phyloP scores from a whole-genome alignment of 2,888 invertebrate species.

The Rhimphoctona megacephalus region DNA sequence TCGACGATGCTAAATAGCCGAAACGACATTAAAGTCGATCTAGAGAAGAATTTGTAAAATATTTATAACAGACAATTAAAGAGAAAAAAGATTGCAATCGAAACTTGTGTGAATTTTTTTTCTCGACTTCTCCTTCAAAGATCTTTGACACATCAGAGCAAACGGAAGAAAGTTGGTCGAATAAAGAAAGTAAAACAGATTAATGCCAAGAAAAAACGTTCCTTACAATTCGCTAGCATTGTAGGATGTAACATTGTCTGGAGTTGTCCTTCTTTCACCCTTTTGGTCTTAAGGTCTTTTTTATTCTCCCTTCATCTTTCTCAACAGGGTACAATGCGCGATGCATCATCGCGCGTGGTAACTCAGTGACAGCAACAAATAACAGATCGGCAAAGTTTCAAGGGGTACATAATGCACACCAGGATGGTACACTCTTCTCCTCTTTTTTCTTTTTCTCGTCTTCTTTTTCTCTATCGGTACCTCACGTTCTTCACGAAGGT shows the following conservation, averaged over 20 bases:
- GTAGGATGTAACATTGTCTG: slow-evolving; percentile 33
- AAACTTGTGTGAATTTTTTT: not conserved
- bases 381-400: slow-evolving; percentile 73
- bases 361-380: slow-evolving; percentile 76
- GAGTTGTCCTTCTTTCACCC: slow-evolving; percentile 29
- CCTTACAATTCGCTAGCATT: not conserved
- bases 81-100: not conserved
- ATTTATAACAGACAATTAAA: not conserved
- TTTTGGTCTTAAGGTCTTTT: not conserved
- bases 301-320: not conserved
- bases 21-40: not conserved
- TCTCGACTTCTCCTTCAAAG: not conserved
- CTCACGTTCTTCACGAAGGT: slow-evolving; percentile 31
- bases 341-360: slow-evolving; percentile 74
- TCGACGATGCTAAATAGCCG: slow-evolving; percentile 24
- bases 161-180: not conserved
- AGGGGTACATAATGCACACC: slow-evolving; percentile 63
- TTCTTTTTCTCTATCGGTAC: slow-evolving; percentile 10
- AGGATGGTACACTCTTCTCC: not conserved
- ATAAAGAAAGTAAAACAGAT: slow-evolving; percentile 3
- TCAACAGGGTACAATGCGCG: slow-evolving; percentile 67
- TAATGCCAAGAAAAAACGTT: not conserved
- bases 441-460: not conserved
- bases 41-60: not conserved
- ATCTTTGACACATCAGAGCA: not conserved